Evolutionary conservation across 1,140 invertebrate species (phyloP).

Genomic region (Drosophila melanica): DNA sequence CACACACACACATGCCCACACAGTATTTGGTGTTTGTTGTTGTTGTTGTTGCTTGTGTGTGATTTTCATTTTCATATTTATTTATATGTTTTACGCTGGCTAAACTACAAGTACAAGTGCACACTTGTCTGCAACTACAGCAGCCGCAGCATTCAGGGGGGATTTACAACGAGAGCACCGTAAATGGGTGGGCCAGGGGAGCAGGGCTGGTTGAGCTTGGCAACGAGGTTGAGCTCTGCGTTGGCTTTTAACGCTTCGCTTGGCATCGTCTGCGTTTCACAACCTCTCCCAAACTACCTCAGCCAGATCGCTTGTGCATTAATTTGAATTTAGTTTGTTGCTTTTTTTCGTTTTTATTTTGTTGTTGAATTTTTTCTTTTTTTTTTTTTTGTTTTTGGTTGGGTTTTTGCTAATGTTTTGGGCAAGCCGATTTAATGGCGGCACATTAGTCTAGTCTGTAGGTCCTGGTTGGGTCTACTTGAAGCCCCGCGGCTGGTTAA

Average conservation of each 20-base stretch:
- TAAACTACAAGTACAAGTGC: slow-evolving; percentile 76
- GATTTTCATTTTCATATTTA: slow-evolving; percentile 53
- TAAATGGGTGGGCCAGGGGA: not conserved
- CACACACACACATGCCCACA: not conserved
- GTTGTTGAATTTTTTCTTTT: slow-evolving; percentile 1
- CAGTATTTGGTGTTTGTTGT: slow-evolving; percentile 49
- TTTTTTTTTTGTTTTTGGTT: slow-evolving; percentile 1
- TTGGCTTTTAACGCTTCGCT: slow-evolving; percentile 63
- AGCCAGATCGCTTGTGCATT: slow-evolving; percentile 59
- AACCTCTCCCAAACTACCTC: not conserved
- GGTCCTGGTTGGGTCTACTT: slow-evolving; percentile 11
- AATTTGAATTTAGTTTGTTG: slow-evolving; percentile 68
- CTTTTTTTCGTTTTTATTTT: slow-evolving; percentile 10
- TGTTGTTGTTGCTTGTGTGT: slow-evolving; percentile 45
- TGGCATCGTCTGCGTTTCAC: slow-evolving; percentile 25
- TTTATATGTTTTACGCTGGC: slow-evolving; percentile 61
- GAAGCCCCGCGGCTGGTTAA: slow-evolving; percentile 2
- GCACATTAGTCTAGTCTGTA: slow-evolving; percentile 58
- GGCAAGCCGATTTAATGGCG: slow-evolving; percentile 69
- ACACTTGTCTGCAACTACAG: slow-evolving; percentile 66
- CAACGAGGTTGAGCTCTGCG: slow-evolving; percentile 46
- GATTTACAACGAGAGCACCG: not conserved
- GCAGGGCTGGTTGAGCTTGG: slow-evolving; percentile 1
- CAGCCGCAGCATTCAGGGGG: slow-evolving; percentile 7
- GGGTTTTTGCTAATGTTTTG: slow-evolving; percentile 44